Percentiles rank a stretch among this genome's conserved stretches.
Evolutionary conservation across 2,113 vertebrate genomes (phyloP).

Genomic region (Triplophysa siluroides): DNA sequence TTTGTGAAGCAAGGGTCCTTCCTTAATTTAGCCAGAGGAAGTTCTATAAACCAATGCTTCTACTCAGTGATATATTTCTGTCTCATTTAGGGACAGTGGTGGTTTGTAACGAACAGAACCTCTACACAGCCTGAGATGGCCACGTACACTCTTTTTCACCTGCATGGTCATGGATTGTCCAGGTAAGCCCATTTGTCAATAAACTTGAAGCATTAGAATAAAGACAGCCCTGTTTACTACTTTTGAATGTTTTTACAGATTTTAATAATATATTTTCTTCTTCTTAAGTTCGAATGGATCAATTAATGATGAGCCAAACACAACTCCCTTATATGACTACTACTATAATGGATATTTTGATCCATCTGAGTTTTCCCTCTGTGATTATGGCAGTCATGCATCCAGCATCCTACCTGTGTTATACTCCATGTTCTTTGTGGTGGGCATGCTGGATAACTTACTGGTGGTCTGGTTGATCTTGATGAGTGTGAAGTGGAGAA

Average conservation of each 20-base stretch:
- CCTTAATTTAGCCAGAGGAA: background rate
- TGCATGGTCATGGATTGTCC: background rate
- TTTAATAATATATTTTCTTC: background rate
- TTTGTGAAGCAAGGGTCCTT: background rate
- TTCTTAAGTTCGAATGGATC: background rate
- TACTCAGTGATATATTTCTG: background rate
- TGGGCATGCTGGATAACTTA: constrained; percentile 81
- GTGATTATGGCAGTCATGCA: constrained; percentile 31
- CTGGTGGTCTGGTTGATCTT: constrained; percentile 82
- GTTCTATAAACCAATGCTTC: background rate
- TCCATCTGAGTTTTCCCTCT: fast-evolving
- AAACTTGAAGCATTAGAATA: background rate
- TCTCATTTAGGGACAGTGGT: background rate
- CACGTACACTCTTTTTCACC: background rate
- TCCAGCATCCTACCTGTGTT: constrained; percentile 71
- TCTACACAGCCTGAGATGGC: background rate
- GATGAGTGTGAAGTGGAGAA: constrained; percentile 73
- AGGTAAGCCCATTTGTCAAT: background rate
- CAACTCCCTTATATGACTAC: background rate
- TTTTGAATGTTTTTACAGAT: background rate
- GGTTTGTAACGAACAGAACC: background rate
- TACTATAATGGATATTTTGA: background rate
- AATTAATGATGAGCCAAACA: background rate
- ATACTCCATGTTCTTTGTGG: constrained; percentile 78
- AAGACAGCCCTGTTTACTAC: background rate